Percentiles rank a stretch among this genome's conserved stretches.
These are phyloP conservation scores for Ruditapes philippinarum DNA, from an alignment of 1,140 invertebrate species.

Conservation along the genomic window DNA sequence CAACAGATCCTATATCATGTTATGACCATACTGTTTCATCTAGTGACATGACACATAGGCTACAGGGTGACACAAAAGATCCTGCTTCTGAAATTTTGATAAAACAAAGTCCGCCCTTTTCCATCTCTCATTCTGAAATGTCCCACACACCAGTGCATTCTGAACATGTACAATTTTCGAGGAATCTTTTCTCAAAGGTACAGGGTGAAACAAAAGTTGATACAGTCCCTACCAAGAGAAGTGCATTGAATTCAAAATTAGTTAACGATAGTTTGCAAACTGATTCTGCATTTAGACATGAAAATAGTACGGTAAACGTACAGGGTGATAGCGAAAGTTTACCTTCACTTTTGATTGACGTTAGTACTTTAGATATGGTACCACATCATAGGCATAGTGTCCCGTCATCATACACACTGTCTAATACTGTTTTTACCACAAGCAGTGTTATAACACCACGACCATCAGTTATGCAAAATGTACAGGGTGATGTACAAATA, in stretches of 20 bases:
- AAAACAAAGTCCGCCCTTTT: neutral
- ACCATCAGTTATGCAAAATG: neutral
- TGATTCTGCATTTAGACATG: neutral
- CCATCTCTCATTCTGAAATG: neutral
- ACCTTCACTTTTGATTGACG: neutral
- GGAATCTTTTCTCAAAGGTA: neutral
- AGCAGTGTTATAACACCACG: neutral
- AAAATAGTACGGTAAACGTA: neutral
- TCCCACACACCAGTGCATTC: neutral
- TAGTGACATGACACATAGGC: neutral
- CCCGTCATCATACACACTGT: neutral
- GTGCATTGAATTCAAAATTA: neutral
- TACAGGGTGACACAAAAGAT: conserved; percentile 18
- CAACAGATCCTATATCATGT: neutral
- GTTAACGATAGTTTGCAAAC: neutral
- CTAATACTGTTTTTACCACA: neutral
- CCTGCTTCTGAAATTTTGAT: neutral
- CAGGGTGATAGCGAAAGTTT: neutral
- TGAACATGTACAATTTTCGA: neutral
- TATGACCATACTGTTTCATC: neutral
- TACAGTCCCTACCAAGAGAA: neutral
- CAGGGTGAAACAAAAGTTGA: conserved; percentile 9
- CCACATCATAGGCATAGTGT: neutral
- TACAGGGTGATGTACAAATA: neutral
- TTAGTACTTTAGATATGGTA: neutral